Evolutionary conservation across 1,140 invertebrate genomes (phyloP).

Genomic region (Asbolus verrucosus): DNA sequence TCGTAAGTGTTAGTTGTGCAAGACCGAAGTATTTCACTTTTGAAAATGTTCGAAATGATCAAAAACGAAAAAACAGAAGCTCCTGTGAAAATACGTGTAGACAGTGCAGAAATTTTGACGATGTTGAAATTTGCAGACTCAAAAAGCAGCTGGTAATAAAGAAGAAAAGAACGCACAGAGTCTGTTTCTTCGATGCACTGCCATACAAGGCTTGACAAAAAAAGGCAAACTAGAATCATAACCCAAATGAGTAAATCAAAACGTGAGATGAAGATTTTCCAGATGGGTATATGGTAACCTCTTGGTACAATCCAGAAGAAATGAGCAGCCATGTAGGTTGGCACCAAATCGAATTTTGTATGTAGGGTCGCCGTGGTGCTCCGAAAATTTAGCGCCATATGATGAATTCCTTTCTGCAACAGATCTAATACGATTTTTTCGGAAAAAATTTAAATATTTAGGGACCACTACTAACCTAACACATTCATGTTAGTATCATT

Average conservation of each 20-base stretch:
- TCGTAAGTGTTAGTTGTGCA: not conserved
- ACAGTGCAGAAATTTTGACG: not conserved
- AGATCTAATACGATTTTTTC: not conserved
- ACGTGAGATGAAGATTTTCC: not conserved
- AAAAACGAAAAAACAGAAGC: not conserved
- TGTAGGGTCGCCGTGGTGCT: not conserved
- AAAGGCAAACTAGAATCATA: not conserved
- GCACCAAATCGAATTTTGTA: conserved; percentile 2
- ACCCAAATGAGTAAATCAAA: not conserved
- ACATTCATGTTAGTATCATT: too few species aligned
- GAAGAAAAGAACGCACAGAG: not conserved
- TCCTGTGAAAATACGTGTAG: not conserved
- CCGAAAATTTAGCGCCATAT: not conserved
- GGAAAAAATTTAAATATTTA: not conserved
- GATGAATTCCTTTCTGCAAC: not conserved
- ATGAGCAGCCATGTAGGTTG: not conserved
- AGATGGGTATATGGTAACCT: not conserved
- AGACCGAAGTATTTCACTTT: conserved; percentile 1
- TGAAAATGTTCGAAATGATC: not conserved
- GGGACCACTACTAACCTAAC: too few species aligned
- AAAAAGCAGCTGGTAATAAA: not conserved
- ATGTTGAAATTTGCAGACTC: not conserved
- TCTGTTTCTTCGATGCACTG: not conserved
- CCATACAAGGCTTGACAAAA: not conserved
- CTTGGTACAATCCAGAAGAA: not conserved